Evolutionary conservation across 2,113 vertebrate species (phyloP), one percentile per base, ranked within the genome.

Genomic region (Mormyrus iriodes): DNA sequence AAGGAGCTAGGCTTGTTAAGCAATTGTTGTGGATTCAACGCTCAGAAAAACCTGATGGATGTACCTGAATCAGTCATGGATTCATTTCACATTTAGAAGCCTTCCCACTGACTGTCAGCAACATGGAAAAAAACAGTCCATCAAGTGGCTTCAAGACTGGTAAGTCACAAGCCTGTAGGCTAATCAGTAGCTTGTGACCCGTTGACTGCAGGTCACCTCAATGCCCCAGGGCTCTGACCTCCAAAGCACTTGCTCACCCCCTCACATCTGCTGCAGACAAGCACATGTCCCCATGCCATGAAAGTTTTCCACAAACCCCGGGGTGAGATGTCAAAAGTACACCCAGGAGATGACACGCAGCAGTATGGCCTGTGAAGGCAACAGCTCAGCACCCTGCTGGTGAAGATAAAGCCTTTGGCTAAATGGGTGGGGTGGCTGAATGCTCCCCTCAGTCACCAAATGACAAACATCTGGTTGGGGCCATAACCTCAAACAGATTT

Each of bases 221-320:
- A 46, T n/a, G 73, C 82, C 21, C 82, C 39, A n/a, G 82, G 44
- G 82, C 82, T 84, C 82, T 84, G 82, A 84, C 82, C 82, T 84
- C 44, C 44, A 84, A 84, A 84, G 44, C 39, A 10, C 12, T 27
- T 19, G 3, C 24, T 84, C 82, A 46, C 73, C 82, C 24, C 24
- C 44, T n/a, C 10, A 19, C 82, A 44, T 44, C 82, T 84, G 82
- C 44, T 46, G 44, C 44, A 13, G 42, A 48, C 44, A 24, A n/a
- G 82, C 82, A 48, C 19, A 27, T 3, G 44, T 21, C 21, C 24
- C 42, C 44, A 44, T 21, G 24, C 39, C 44, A 48, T 42, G 35
- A 48, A 84, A 48, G 82, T 39, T 17, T 42, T 82, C 35, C 76
- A 82, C 17, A 35, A 17, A n/a, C 82, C 82, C 44, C 3, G 21